A percentile compares a stretch with the other conserved stretches of the same genome.
Conservation (phyloP, 2,113 vertebrate genomes). For the Trichomycterus rosablanca region DNA sequence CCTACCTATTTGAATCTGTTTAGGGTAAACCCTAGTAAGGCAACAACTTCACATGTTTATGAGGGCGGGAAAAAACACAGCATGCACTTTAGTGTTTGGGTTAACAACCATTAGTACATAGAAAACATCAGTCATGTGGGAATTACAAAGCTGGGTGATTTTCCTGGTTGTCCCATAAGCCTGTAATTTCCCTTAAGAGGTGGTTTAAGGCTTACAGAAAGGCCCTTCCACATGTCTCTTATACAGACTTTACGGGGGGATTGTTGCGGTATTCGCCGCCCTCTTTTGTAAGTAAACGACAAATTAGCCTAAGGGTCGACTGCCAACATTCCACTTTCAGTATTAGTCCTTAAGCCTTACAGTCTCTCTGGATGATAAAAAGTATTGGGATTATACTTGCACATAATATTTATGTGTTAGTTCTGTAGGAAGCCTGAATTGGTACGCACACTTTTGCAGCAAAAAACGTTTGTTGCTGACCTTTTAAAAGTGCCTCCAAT, state of each 20-base stretch:
- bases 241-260: constrained; percentile 32
- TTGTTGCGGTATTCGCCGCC: constrained; percentile 38
- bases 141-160: constrained; percentile 64
- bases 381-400: no score
- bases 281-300: constrained; percentile 36
- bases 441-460: no score
- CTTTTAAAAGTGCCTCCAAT: no score
- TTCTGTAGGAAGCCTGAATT: no score
- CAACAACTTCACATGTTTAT: constrained; percentile 1
- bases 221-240: constrained; percentile 35
- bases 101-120: constrained; percentile 67
- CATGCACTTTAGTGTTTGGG: constrained; percentile 56
- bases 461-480: no score
- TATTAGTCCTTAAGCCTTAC: constrained; percentile 13
- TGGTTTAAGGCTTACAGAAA: constrained; percentile 23
- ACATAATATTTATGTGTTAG: no score
- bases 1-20: neutral
- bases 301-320: constrained; percentile 45
- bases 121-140: constrained; percentile 64
- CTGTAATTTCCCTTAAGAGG: constrained; percentile 57
- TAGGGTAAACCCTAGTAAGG: constrained; percentile 4
- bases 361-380: no score
- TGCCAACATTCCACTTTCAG: constrained; percentile 19
- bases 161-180: constrained; percentile 46
- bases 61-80: constrained; percentile 49